Conservation (phyloP, 2,888 invertebrate genomes). For the Chironomus tentans region DNA sequence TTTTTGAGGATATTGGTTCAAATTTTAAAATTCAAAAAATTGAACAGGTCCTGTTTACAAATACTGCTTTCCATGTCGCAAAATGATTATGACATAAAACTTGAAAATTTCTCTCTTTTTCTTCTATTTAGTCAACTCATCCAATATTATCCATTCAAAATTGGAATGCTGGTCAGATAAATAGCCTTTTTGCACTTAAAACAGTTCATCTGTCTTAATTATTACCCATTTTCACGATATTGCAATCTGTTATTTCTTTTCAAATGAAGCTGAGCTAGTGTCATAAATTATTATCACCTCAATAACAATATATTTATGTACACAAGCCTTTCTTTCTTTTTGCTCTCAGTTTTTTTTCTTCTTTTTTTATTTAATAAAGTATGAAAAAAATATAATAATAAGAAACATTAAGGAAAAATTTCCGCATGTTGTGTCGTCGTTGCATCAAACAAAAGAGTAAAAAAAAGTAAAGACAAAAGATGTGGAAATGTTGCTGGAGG, state of each 20-base stretch:
- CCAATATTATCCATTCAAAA: too few species aligned
- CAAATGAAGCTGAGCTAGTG: not conserved
- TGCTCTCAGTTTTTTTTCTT: not conserved
- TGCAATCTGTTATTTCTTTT: not conserved
- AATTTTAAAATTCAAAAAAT: too few species aligned
- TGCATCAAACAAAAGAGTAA: constrained; percentile 3
- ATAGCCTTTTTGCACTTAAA: too few species aligned
- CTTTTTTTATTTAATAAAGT: not conserved
- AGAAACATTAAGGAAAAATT: not conserved
- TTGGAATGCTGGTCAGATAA: too few species aligned
- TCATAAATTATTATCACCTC: constrained; percentile 26
- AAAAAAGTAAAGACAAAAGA: not conserved
- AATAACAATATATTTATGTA: not conserved
- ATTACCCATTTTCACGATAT: constrained; percentile 6
- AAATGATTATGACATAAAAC: too few species aligned
- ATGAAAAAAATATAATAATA: not conserved
- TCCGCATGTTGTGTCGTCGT: constrained; percentile 25
- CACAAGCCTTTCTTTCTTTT: too few species aligned
- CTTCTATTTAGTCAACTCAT: too few species aligned
- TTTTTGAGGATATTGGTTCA: too few species aligned
- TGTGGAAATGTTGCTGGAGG: not conserved
- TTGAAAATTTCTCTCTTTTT: too few species aligned
- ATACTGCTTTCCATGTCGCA: too few species aligned
- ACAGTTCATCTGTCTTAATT: not conserved
- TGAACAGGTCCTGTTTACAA: too few species aligned